A percentile compares a stretch with the other conserved stretches of the same genome.
Conservation (phyloP, 2,797 vertebrate genomes). For the Poeciliopsis infans region DNA sequence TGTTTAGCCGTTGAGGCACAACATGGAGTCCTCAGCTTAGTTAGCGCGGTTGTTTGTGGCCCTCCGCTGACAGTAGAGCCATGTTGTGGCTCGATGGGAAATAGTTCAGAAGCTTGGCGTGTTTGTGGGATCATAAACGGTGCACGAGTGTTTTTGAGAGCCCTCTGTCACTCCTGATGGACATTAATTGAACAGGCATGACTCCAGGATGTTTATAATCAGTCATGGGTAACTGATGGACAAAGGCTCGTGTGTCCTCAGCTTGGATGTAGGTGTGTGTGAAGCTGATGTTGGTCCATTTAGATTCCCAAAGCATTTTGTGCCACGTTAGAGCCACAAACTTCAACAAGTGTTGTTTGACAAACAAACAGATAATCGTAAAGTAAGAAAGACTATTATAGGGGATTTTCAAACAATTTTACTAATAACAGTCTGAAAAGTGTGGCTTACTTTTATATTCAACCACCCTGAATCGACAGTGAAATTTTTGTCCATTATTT, state of each 20-base stretch:
- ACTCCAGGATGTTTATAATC: not conserved
- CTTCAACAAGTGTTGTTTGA: not conserved
- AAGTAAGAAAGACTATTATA: not conserved
- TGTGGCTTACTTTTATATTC: not conserved
- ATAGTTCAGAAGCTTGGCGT: not conserved
- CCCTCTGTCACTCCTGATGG: no score
- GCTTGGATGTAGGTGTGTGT: conserved; percentile 1
- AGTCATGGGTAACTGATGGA: conserved; percentile 21
- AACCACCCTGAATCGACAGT: not conserved
- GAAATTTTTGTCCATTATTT: not conserved
- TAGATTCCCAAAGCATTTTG: not conserved
- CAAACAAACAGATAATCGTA: not conserved
- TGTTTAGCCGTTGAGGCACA: not conserved
- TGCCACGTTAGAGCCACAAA: no score
- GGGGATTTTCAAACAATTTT: not conserved
- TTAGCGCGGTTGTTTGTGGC: conserved; percentile 6
- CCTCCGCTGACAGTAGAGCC: not conserved
- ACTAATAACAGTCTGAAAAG: not conserved
- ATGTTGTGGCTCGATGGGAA: not conserved
- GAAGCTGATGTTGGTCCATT: not conserved
- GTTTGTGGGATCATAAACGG: no score
- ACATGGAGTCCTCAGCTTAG: not conserved
- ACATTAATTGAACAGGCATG: no score
- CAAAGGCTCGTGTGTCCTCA: conserved; percentile 58
- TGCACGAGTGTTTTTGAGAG: no score